Evolutionary conservation across 2,888 invertebrate genomes (phyloP), one percentile per base, ranked within the genome.

Genomic region (Furcula furcula): DNA sequence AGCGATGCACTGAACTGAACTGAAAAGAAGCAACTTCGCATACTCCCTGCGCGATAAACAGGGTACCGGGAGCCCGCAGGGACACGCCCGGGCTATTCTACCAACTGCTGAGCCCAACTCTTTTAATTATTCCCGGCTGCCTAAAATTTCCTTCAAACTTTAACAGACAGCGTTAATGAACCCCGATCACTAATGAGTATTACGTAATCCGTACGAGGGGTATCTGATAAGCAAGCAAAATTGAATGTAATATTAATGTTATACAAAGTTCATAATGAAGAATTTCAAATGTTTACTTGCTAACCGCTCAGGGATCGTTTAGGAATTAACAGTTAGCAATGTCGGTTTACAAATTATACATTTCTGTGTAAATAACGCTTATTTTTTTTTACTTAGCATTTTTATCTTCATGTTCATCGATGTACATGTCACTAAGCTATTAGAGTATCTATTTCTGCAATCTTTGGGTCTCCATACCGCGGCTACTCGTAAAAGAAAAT

Each of bases 101-200:
- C 7, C 23, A 7, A 13, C 23, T 25, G 23, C 23, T 13, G 9
- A 13, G 23, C 23, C 23, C 7, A 75, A 74, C 73, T 75, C 72
- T 76, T 75, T 76, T 75, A 76, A 76, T 76, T 76, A 75, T 71
- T 67, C 71, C 53, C 43, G 54, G 46, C 63, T 55, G 43, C 48
- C 61, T 49, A 56, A 68, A 69, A 65, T 69, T 65, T 43, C 37
- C 46, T 36, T 50, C 40, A 41, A 63, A 65, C 55, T 62, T 62
- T 58, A 52, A 47, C 59, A 58, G 55, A 55, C 55, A 42, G 46
- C 51, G 54, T 57, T 71, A 72, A 72, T 65, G 69, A 68, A 68
- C 58, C 56, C 47, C 46, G 64, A 68, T 64, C 46, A 58, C 52
- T 67, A 66, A 71, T 65, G 63, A 63, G 59, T 58, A 63, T 63